These are phyloP conservation scores for Caenorhabditis inopinata DNA, from an alignment of 1,140 invertebrate species.

Conservation along the genomic window DNA sequence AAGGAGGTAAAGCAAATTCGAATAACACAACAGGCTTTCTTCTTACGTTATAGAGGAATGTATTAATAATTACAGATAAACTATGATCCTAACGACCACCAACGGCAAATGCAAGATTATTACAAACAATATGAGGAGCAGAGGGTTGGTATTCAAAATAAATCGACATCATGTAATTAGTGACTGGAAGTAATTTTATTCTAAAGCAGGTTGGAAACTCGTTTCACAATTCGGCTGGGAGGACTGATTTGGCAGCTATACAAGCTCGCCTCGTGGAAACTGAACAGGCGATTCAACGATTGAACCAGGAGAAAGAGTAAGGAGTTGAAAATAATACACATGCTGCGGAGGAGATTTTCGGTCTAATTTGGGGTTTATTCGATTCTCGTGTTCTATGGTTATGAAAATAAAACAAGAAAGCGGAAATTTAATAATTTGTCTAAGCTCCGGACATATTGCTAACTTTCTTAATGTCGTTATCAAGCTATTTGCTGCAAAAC, in stretches of 20 bases:
- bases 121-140: constrained; percentile 7
- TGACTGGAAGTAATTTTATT: too few species aligned
- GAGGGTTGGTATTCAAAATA: not conserved
- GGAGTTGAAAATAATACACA: too few species aligned
- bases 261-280: not conserved
- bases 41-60: too few species aligned
- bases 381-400: too few species aligned
- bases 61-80: not conserved
- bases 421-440: too few species aligned
- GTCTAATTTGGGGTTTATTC: too few species aligned
- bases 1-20: constrained; percentile 4
- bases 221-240: not conserved
- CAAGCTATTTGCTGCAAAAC: too few species aligned
- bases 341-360: too few species aligned
- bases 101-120: constrained; percentile 1
- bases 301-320: constrained; percentile 13
- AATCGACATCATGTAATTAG: not conserved
- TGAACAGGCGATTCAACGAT: not conserved
- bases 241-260: not conserved
- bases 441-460: too few species aligned
- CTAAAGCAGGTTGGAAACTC: not conserved
- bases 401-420: too few species aligned
- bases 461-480: too few species aligned
- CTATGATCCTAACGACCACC: not conserved
- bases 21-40: too few species aligned